Evolutionary conservation across 2,888 invertebrate genomes (phyloP).

Genomic region (Euspilapteryx auroguttella): DNA sequence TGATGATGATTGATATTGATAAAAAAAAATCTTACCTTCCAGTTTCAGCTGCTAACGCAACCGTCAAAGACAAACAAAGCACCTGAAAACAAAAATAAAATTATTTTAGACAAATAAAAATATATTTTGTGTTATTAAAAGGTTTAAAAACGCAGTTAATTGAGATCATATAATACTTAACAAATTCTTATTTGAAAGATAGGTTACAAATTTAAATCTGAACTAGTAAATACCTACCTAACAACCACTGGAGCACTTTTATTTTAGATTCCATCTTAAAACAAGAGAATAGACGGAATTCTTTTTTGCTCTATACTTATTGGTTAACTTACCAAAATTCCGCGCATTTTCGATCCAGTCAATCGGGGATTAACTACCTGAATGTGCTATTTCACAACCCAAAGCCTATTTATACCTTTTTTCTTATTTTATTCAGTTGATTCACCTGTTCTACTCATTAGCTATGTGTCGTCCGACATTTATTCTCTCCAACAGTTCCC

Average conservation of each 20-base stretch:
- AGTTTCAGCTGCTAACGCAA: constrained; percentile 27
- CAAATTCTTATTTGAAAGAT: no score
- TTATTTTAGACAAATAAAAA: constrained; percentile 8
- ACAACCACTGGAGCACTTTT: no score
- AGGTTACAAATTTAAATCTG: no score
- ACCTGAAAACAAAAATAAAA: constrained; percentile 30
- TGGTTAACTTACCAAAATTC: constrained; percentile 40
- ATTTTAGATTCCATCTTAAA: no score
- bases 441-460: constrained; percentile 35
- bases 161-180: no score
- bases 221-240: no score
- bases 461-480: constrained; percentile 32
- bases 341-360: constrained; percentile 40
- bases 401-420: constrained; percentile 50
- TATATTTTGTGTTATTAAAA: no score
- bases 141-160: no score
- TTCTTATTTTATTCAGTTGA: constrained; percentile 32
- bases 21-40: constrained; percentile 18
- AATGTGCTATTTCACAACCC: constrained; percentile 35
- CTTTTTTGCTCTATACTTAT: no score
- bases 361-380: constrained; percentile 27
- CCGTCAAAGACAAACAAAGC: constrained; percentile 26
- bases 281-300: no score
- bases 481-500: constrained; percentile 36
- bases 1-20: no score